These are phyloP conservation scores for Caerostris extrusa DNA, from an alignment of 1,140 invertebrate genomes.

Conservation along the genomic window DNA sequence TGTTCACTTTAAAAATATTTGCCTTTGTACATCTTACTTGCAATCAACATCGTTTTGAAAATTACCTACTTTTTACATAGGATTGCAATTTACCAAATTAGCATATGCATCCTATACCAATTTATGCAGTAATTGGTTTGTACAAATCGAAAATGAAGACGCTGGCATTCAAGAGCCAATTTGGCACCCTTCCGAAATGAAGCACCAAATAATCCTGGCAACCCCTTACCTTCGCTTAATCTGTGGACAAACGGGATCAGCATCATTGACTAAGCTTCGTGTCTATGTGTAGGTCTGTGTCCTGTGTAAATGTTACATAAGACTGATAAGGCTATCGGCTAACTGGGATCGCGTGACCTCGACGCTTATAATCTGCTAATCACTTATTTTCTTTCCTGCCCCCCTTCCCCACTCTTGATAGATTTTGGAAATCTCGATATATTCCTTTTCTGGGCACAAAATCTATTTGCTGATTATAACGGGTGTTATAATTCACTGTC, in stretches of 20 bases:
- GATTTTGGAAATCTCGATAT: slow-evolving; percentile 64
- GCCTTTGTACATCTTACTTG: too few species aligned
- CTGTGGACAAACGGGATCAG: slow-evolving; percentile 73
- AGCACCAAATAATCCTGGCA: neutral
- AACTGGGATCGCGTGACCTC: slow-evolving; percentile 66
- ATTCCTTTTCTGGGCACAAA: slow-evolving; percentile 45
- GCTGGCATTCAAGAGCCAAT: neutral
- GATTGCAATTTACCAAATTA: too few species aligned
- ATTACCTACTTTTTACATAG: too few species aligned
- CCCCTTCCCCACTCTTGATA: neutral
- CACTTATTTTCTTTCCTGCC: slow-evolving; percentile 59
- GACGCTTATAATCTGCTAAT: slow-evolving; percentile 67
- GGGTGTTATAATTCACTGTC: slow-evolving; percentile 72
- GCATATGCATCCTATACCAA: too few species aligned
- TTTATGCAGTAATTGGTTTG: too few species aligned
- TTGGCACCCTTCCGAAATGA: neutral
- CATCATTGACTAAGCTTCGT: slow-evolving; percentile 54
- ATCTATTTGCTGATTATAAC: slow-evolving; percentile 71
- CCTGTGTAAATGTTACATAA: slow-evolving; percentile 69
- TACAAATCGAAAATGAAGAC: neutral
- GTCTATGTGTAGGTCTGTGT: slow-evolving; percentile 44
- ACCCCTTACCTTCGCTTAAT: slow-evolving; percentile 50
- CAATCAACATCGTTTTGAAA: too few species aligned
- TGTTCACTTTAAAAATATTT: too few species aligned
- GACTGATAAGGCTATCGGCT: slow-evolving; percentile 59